Evolutionary conservation across 2,113 vertebrate species (phyloP).

Genomic region (Crotalus tigris): DNA sequence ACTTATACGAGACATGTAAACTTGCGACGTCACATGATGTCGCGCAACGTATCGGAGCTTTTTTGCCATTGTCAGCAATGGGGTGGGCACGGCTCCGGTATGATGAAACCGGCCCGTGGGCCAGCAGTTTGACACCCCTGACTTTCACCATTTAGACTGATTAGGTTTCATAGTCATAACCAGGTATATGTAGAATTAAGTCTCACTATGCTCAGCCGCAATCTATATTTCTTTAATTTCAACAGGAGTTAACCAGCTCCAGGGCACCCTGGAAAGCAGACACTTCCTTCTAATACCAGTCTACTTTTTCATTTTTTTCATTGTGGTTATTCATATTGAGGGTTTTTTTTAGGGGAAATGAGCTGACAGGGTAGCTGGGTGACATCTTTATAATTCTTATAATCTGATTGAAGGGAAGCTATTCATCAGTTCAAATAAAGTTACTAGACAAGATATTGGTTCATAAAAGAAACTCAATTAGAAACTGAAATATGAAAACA

Average conservation of each 20-base stretch:
- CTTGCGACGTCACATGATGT: too few species aligned
- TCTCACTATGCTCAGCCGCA: not conserved
- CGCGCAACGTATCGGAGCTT: too few species aligned
- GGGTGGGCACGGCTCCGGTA: too few species aligned
- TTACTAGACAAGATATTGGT: constrained; percentile 14
- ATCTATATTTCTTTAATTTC: not conserved
- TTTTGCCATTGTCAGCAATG: too few species aligned
- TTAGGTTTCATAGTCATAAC: not conserved
- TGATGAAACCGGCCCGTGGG: too few species aligned
- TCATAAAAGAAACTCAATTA: constrained; percentile 33
- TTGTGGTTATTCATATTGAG: constrained; percentile 14
- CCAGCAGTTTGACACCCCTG: too few species aligned
- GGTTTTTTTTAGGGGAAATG: not conserved
- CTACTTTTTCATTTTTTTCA: constrained; percentile 14
- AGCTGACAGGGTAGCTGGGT: not conserved
- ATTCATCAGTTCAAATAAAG: constrained; percentile 30
- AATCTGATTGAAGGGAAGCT: not conserved
- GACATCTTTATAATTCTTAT: constrained; percentile 1
- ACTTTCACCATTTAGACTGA: not conserved
- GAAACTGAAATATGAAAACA: constrained; percentile 33
- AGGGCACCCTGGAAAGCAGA: not conserved
- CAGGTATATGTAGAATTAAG: not conserved
- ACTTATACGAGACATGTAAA: not conserved
- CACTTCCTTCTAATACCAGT: constrained; percentile 19
- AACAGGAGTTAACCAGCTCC: not conserved